Evolutionary conservation across 2,113 vertebrate species (phyloP).

Genomic region (Trichomycterus rosablanca): DNA sequence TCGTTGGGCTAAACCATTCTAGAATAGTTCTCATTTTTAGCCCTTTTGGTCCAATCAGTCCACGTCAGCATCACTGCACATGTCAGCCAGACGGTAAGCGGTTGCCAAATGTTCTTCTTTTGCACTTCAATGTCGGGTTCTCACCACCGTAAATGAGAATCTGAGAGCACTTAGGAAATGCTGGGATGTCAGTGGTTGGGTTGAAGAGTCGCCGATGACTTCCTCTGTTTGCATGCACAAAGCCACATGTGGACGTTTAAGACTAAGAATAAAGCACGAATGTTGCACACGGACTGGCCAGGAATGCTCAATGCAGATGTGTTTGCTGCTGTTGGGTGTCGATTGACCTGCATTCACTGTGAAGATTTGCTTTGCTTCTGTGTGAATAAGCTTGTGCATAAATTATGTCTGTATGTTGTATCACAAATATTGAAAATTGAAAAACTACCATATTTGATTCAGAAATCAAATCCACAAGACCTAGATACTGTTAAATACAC

Average conservation of each 20-base stretch:
- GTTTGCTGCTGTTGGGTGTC: conserved; percentile 10
- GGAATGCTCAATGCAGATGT: not conserved
- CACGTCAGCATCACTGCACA: not conserved
- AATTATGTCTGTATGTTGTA: conserved; percentile 5
- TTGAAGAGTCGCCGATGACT: conserved; percentile 24
- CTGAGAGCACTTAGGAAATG: conserved; percentile 20
- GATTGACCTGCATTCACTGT: conserved; percentile 22
- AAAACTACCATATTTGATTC: no score
- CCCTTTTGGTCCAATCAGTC: not conserved
- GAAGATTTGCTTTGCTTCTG: conserved; percentile 22
- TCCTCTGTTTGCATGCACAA: conserved; percentile 33
- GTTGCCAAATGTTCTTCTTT: conserved; percentile 25
- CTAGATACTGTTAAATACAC: no score
- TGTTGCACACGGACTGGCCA: not conserved
- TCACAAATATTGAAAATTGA: not conserved
- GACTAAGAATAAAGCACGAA: not conserved
- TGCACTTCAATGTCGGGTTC: conserved; percentile 35
- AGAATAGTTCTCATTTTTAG: not conserved
- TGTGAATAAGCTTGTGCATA: conserved; percentile 33
- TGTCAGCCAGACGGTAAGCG: not conserved
- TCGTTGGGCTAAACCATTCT: conserved; percentile 10
- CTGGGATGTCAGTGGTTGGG: not conserved
- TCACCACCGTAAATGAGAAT: conserved; percentile 31
- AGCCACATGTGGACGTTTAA: not conserved
- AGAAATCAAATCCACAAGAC: no score